Percentiles rank a stretch among this genome's conserved stretches.
These are phyloP conservation scores for Crocidura indochinensis DNA, from an alignment of 2,797 vertebrate genomes.

Conservation along the genomic window DNA sequence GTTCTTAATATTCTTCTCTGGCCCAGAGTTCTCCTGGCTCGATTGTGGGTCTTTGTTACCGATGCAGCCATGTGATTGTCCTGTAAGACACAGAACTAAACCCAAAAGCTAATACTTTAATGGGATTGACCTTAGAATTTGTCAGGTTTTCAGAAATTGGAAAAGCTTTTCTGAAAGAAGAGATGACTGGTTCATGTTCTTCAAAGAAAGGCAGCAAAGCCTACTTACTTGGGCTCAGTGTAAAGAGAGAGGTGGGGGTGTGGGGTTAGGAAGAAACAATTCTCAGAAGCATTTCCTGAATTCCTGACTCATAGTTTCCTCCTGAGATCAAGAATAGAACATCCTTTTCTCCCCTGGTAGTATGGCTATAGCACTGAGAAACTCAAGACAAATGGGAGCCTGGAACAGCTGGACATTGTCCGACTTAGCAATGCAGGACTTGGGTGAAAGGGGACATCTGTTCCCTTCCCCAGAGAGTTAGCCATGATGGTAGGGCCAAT, in stretches of 20 bases:
- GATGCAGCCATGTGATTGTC: constrained; percentile 40
- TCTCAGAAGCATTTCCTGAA: constrained; percentile 74
- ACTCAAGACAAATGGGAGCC: constrained; percentile 72
- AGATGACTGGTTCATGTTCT: constrained; percentile 72
- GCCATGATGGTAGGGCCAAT: constrained; percentile 51
- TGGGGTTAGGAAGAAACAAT: constrained; percentile 6
- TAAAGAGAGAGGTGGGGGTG: not conserved
- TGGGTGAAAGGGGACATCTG: constrained; percentile 83
- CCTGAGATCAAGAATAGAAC: constrained; percentile 80
- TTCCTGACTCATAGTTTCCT: constrained; percentile 78
- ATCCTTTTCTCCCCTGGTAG: constrained; percentile 64
- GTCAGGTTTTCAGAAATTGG: constrained; percentile 71
- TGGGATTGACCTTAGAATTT: constrained; percentile 70
- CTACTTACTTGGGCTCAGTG: not conserved
- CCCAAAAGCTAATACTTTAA: constrained; percentile 68
- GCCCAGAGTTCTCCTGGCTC: not conserved
- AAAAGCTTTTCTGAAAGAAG: constrained; percentile 77
- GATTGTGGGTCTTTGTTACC: not conserved
- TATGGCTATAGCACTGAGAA: constrained; percentile 66
- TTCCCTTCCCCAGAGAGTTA: constrained; percentile 66
- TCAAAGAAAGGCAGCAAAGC: constrained; percentile 58
- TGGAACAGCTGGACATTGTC: constrained; percentile 81
- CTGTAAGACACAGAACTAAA: constrained; percentile 55
- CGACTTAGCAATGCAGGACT: constrained; percentile 58
- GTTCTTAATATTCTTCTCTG: not conserved